Base-by-base conservation (phyloP, 2,797 vertebrate species). In the Poeciliopsis gracilis region DNA sequence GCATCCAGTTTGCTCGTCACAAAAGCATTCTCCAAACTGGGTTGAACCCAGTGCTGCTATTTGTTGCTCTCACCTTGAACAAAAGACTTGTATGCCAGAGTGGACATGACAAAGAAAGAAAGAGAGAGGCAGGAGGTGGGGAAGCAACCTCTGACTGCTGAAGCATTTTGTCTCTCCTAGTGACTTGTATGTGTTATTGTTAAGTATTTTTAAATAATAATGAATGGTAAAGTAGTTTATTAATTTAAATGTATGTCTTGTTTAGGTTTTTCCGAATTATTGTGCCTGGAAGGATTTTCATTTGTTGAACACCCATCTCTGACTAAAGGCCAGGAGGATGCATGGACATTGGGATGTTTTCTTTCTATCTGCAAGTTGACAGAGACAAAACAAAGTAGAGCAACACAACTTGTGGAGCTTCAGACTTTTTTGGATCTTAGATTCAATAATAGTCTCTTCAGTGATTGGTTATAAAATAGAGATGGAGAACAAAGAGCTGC, bases 31-130 rank as follows among this genome's bases (percentile, higher is more conserved):
- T 88, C 89, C 89, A 88, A 81, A 90, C 89, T 89, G 72, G 90
- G 87, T 76, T 61, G 66, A 79, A 82, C 77, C 80, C 30, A n/a
- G 76, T 82, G 86, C 46, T 87, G 82, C 91, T 90, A 90, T 94
- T 89, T 92, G 63, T 89, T 90, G 89, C 91, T 79, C 46, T 86
- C 87, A 90, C 90, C 86, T 93, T 91, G 84, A 77, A 84, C 80
- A 86, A 80, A 72, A 86, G 76, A 78, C 5, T 15, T 79, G 76
- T 81, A 85, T 51, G 10, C 66, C 70, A 70, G 47, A 76, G 49
- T 76, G 85, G 78, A 82, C 80, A 82, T 81, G 81, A 83, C 83
- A 89, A 85, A 72, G 79, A 73, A 63, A 70, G 79, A 73, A 63
- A 70, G 77, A 70, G 81, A 76, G 63, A 73, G 87, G 79, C 75